Percentiles rank a stretch among this genome's conserved stretches.
phyloP scores from a whole-genome alignment of 2,888 invertebrate species.

The Cerastis leucographa region DNA sequence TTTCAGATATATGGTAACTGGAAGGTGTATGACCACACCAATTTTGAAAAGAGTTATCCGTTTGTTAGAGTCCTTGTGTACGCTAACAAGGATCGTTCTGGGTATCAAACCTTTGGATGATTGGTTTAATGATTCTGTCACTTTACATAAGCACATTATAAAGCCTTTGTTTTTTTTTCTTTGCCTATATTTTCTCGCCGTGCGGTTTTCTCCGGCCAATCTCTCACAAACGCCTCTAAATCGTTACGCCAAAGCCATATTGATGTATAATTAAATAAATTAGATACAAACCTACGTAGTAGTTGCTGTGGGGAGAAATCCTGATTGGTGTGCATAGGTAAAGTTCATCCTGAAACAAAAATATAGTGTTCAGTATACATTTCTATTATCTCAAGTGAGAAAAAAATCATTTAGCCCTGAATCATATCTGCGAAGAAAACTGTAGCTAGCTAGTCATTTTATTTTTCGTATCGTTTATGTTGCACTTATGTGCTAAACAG shows the following conservation, averaged over 20 bases:
- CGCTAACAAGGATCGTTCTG: background rate
- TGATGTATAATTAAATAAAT: background rate
- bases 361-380: background rate
- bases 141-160: background rate
- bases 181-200: too few relatives aligned
- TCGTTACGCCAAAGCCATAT: too few relatives aligned
- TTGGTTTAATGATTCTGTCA: background rate
- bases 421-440: background rate
- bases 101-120: too few relatives aligned
- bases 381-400: background rate
- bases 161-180: background rate
- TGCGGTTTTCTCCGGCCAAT: too few relatives aligned
- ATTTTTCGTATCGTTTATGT: conserved; percentile 12
- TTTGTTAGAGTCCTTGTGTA: background rate
- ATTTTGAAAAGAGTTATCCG: background rate
- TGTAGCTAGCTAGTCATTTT: background rate
- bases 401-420: too few relatives aligned
- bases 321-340: conserved; percentile 98
- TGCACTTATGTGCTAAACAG: conserved; percentile 31
- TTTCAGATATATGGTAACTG: background rate
- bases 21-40: background rate
- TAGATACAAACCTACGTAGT: conserved; percentile 93
- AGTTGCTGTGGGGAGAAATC: conserved; percentile 93
- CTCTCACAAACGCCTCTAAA: too few relatives aligned
- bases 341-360: conserved; percentile 95